Conservation (phyloP, 2,797 vertebrate genomes). For the Siniperca obscura region DNA sequence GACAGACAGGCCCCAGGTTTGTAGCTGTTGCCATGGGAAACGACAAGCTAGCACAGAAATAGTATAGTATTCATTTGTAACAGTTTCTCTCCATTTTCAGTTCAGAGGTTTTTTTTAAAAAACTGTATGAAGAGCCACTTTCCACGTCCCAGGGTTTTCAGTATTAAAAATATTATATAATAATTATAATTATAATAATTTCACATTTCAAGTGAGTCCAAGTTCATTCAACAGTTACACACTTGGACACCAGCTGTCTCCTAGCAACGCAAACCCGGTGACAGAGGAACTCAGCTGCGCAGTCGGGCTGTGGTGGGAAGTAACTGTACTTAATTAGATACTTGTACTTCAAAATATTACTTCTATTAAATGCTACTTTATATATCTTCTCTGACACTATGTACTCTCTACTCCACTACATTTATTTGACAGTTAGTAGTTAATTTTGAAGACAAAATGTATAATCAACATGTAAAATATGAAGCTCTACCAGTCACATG, state of each 20-base stretch:
- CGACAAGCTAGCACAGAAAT: neutral
- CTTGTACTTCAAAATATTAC: neutral
- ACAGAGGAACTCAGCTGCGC: neutral
- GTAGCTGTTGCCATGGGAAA: constrained; percentile 15
- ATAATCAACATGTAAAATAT: neutral
- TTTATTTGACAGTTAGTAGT: neutral
- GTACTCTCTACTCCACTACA: neutral
- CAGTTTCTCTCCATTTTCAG: too few species aligned
- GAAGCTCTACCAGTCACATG: neutral
- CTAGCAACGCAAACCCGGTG: neutral
- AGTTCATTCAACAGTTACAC: neutral
- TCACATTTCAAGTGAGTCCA: neutral
- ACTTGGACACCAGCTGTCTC: constrained; percentile 5
- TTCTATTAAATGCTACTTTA: neutral
- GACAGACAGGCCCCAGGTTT: neutral
- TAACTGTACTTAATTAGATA: neutral
- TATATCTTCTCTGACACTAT: neutral
- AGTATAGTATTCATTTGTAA: neutral
- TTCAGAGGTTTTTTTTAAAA: neutral
- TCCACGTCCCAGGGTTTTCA: neutral
- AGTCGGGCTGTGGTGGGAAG: neutral
- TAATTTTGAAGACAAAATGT: neutral
- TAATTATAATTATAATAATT: neutral
- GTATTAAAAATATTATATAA: neutral
- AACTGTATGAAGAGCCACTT: neutral